Percentiles rank a stretch among this genome's conserved stretches.
These are phyloP conservation scores for Drosophila equinoxialis DNA, from an alignment of 1,140 invertebrate species.

Conservation along the genomic window DNA sequence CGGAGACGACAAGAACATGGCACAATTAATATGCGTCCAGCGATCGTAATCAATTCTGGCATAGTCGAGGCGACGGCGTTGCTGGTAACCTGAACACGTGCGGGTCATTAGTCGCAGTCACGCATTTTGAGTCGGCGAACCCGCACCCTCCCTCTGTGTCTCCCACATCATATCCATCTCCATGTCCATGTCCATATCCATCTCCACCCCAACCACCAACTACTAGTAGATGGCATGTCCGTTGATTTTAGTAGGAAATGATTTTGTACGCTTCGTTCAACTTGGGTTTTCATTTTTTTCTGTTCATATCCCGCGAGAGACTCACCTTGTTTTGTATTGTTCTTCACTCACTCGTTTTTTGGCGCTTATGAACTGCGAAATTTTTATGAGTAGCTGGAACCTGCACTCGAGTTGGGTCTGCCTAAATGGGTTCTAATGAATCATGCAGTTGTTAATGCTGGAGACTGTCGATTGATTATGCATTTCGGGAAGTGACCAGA, in stretches of 20 bases:
- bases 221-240: slow-evolving; percentile 52
- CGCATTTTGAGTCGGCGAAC: slow-evolving; percentile 68
- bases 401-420: slow-evolving; percentile 47
- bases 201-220: slow-evolving; percentile 23
- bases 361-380: slow-evolving; percentile 76
- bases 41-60: slow-evolving; percentile 79
- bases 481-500: not conserved
- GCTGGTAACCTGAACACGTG: slow-evolving; percentile 68
- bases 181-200: slow-evolving; percentile 34
- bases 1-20: slow-evolving; percentile 33
- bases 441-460: slow-evolving; percentile 40
- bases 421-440: slow-evolving; percentile 74
- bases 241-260: slow-evolving; percentile 79
- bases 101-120: slow-evolving; percentile 81
- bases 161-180: slow-evolving; percentile 34
- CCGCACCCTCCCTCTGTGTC: slow-evolving; percentile 39
- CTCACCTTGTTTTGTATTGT: slow-evolving; percentile 14
- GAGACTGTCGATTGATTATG: slow-evolving; percentile 32
- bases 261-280: slow-evolving; percentile 80
- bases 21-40: slow-evolving; percentile 81
- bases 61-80: slow-evolving; percentile 52
- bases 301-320: slow-evolving; percentile 12
- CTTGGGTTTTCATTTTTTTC: slow-evolving; percentile 47
- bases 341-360: slow-evolving; percentile 43
- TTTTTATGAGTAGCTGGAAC: slow-evolving; percentile 79